A percentile compares a stretch with the other conserved stretches of the same genome.
Evolutionary conservation across 2,888 invertebrate species (phyloP).

Genomic region (Operophtera brumata): DNA sequence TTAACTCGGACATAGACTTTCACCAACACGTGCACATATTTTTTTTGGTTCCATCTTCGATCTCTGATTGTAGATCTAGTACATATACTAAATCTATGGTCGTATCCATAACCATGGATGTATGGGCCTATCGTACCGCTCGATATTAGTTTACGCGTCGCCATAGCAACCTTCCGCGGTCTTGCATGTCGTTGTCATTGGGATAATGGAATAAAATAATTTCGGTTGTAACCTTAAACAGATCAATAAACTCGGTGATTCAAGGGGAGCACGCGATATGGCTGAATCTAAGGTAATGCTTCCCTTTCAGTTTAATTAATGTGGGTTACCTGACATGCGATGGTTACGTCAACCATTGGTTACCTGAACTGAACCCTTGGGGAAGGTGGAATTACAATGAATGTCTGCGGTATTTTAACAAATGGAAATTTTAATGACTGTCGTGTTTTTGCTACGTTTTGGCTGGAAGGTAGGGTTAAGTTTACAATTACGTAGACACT

Average conservation of each 20-base stretch:
- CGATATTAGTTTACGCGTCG: constrained; percentile 44
- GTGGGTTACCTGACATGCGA: constrained; percentile 62
- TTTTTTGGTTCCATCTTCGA: too few relatives aligned
- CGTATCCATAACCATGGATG: too few relatives aligned
- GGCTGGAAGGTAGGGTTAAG: not conserved
- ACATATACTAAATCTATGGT: too few relatives aligned
- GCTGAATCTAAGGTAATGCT: constrained; percentile 66
- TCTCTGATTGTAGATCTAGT: too few relatives aligned
- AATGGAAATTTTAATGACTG: constrained; percentile 6
- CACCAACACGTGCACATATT: too few relatives aligned
- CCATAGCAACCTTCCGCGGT: constrained; percentile 54
- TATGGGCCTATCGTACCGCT: constrained; percentile 1
- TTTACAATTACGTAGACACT: not conserved
- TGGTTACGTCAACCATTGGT: constrained; percentile 27
- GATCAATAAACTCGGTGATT: constrained; percentile 73
- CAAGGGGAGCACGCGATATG: constrained; percentile 72
- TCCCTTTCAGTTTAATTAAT: constrained; percentile 67
- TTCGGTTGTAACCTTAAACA: constrained; percentile 55
- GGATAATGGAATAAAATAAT: constrained; percentile 72
- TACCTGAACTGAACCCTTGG: constrained; percentile 30
- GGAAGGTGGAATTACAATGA: constrained; percentile 11
- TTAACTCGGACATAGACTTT: too few relatives aligned
- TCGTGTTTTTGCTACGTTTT: constrained; percentile 4
- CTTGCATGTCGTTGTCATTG: constrained; percentile 60
- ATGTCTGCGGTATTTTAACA: constrained; percentile 4